Evolutionary conservation across 1,140 invertebrate genomes (phyloP), one percentile per base, ranked within the genome.

Genomic region (Zaprionus ghesquierei): DNA sequence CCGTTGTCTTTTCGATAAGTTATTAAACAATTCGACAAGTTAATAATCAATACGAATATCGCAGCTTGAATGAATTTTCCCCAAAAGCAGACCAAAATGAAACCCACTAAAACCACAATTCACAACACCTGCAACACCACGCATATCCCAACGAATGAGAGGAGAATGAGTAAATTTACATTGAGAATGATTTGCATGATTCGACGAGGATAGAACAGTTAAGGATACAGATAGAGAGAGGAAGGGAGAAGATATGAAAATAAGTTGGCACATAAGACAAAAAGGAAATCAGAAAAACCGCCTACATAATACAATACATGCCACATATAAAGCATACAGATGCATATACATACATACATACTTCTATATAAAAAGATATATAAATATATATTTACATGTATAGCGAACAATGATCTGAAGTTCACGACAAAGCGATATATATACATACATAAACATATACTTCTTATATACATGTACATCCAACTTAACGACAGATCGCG

Each of bases 141-240:
- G 85, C 85, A 89, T 89, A 89, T 89, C 85, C 85, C 85, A 89
- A 89, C 85, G 85, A 89, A 76, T 72, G 64, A 89, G 31, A 69
- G 25, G 51, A 62, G 55, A n/a, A 60, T 49, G 49, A 69, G 18
- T 23, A 15, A 55, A 41, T 46, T 29, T 15, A 33, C 6, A 31
- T 50, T 38, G 41, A 66, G 53, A 44, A n/a, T 33, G 18, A 70
- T 46, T 46, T 46, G 44, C n/a, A 25, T 44, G 27, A 35, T 23
- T 13, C 3, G 6, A 6, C 3, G 6, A 6, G 33, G n/a, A 18
- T 46, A 49, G 15, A 75, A 25, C 27, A 50, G 31, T 49, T 53
- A 20, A 41, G 13, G 9, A 63, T 25, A 35, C 12, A 33, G 41
- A 23, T 31, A 51, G 15, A 63, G n/a, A 23, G 18, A 65, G 20